Evolutionary conservation across 1,140 invertebrate species (phyloP), one percentile per base, ranked within the genome.

Genomic region (Propsilocerus akamusi): DNA sequence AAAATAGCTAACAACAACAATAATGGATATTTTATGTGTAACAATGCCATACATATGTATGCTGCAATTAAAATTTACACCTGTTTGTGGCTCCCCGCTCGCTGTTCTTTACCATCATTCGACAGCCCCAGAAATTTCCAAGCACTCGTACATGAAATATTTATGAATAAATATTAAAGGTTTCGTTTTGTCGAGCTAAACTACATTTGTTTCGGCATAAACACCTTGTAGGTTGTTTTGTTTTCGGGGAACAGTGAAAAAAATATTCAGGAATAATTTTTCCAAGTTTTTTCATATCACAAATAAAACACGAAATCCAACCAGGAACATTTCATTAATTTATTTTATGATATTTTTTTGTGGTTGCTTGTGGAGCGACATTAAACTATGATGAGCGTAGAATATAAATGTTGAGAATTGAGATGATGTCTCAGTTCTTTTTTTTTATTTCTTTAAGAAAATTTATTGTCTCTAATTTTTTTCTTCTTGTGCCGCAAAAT

Each of bases 161-260:
- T 41, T 17, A 22, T 41, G 17, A 41, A 17, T 20, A 41, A 17
- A 30, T 41, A n/a, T n/a, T n/a, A n/a, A n/a, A n/a, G n/a, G n/a
- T n/a, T 11, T 22, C 17, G 8, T 41, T 41, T 20, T 20, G 17
- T 41, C 12, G n/a, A n/a, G 10, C 5, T 41, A 20, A 41, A 20
- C n/a, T n/a, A n/a, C n/a, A n/a, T n/a, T n/a, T 8, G 17, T n/a
- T 41, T 41, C 34, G 34, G 34, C 14, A 41, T 41, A 41, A 41
- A 41, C 34, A 41, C 34, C 34, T 41, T 41, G 34, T 41, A 41
- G 34, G n/a, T n/a, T n/a, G n/a, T n/a, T n/a, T n/a, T n/a, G n/a
- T n/a, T n/a, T n/a, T n/a, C n/a, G n/a, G n/a, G n/a, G n/a, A n/a
- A n/a, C n/a, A n/a, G n/a, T n/a, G n/a, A n/a, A n/a, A n/a, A n/a